Evolutionary conservation across 2,888 invertebrate genomes (phyloP).

Genomic region (Sylvicola cinctus): DNA sequence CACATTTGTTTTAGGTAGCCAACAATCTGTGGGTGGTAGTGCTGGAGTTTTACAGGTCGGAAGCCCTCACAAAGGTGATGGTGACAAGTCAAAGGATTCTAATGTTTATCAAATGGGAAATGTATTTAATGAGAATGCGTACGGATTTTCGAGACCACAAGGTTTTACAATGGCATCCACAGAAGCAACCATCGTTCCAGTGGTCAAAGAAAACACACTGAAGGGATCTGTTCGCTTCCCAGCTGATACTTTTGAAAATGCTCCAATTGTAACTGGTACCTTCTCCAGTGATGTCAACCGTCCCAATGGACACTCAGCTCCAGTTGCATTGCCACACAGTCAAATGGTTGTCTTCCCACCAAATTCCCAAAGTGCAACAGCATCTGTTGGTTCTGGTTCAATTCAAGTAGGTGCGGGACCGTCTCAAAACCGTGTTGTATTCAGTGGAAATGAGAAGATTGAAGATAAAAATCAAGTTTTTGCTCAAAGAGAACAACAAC

Average conservation of each 20-base stretch:
- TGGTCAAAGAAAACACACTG: neutral
- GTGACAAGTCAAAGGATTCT: too few relatives aligned
- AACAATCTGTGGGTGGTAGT: constrained; percentile 31
- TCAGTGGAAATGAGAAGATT: constrained; percentile 1
- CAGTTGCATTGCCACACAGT: constrained; percentile 12
- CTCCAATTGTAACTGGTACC: constrained; percentile 7
- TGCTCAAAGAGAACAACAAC: constrained; percentile 12
- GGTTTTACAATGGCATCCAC: constrained; percentile 3
- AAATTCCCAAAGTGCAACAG: constrained; percentile 6
- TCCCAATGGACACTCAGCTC: constrained; percentile 18
- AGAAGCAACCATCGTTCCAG: constrained; percentile 1
- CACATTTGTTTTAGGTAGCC: constrained; percentile 39
- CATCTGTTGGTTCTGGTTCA: constrained; percentile 3
- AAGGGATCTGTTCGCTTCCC: constrained; percentile 17
- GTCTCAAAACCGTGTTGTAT: constrained; percentile 4
- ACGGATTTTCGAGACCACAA: constrained; percentile 1
- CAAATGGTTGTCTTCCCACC: constrained; percentile 21
- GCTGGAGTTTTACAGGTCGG: constrained; percentile 9
- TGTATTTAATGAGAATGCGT: neutral
- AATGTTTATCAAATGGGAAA: too few relatives aligned
- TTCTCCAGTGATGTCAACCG: constrained; percentile 4
- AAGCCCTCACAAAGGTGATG: too few relatives aligned
- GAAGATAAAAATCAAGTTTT: neutral
- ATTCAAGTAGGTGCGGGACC: neutral
- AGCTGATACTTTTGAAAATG: constrained; percentile 7